Base-by-base conservation (phyloP, 2,113 vertebrate genomes). In the Talpa occidentalis region DNA sequence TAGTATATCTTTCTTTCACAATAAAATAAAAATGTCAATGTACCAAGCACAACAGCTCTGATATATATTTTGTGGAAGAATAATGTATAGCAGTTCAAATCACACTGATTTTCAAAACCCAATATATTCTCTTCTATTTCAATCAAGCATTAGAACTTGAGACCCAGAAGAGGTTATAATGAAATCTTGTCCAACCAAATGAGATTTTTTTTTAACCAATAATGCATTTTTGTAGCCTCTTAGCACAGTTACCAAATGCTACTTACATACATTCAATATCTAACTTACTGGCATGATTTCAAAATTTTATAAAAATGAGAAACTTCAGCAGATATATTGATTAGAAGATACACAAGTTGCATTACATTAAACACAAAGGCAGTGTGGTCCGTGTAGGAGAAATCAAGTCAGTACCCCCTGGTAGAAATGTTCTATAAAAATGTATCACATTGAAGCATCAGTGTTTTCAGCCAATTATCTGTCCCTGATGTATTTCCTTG, bases 211-310 rank as follows among this genome's bases (percentile, higher is more conserved):
- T 92, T 91, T 87, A 96, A 80, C 77, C 64, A 74, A 96, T 93
- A 97, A 92, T 95, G 78, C 44, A 93, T 88, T 96, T 93, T 76
- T 95, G 60, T 60, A 82, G 91, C 81, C 78, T 94, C 69, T 89
- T 80, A 97, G 85, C 24, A 0, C 1, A 94, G 73, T 97, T 97
- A 97, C 94, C 97, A 97, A 97, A 93, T 96, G 95, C 83, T 91
- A 96, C 93, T 95, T 92, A 94, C 96, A 97, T 82, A 98, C 97
- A 98, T 98, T 98, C 98, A 96, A 97, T 92, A 97, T 95, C 95
- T 96, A 97, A 94, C 95, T 98, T 97, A 98, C 84, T 95, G 94
- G 96, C 95, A 97, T 69, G 62, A 97, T 91, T 96, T 96, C 86
- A 93, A 95, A 94, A 93, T 97, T 97, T 97, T 95, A 97, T 96